These are phyloP conservation scores for Darevskia nairensis DNA, from an alignment of 2,797 vertebrate species.

Conservation along the genomic window DNA sequence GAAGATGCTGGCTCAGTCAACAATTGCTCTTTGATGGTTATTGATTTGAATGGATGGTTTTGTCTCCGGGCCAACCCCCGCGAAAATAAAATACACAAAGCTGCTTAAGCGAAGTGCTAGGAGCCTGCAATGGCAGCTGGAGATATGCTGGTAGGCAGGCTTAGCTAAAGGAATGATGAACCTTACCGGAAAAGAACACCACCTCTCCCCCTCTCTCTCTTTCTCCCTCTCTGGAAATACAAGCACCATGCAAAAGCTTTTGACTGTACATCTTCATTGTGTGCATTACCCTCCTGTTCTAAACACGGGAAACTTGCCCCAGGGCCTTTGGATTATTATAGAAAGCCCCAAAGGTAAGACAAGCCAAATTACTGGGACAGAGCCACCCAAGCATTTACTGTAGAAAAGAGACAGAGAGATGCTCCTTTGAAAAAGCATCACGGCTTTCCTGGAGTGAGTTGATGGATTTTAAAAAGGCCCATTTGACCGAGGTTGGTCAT, in stretches of 20 bases:
- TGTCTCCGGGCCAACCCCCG: slow-evolving; percentile 66
- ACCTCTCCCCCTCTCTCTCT: background rate
- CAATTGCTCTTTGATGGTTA: slow-evolving; percentile 64
- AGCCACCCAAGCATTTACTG: background rate
- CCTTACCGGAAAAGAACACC: slow-evolving; percentile 54
- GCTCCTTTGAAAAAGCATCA: slow-evolving; percentile 31
- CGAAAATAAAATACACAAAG: slow-evolving; percentile 62
- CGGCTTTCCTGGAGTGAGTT: slow-evolving; percentile 1
- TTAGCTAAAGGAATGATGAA: slow-evolving; percentile 66
- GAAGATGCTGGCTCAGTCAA: slow-evolving; percentile 54
- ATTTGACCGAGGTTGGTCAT: too few relatives aligned
- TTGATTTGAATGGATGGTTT: slow-evolving; percentile 70
- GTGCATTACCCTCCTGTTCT: slow-evolving; percentile 50
- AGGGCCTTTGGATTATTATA: slow-evolving; percentile 44
- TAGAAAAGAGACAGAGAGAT: slow-evolving; percentile 14
- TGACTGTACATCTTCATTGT: slow-evolving; percentile 35
- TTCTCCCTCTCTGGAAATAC: slow-evolving; percentile 54
- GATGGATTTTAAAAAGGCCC: background rate
- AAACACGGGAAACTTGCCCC: slow-evolving; percentile 44
- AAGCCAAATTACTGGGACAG: slow-evolving; percentile 42
- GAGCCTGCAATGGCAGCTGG: slow-evolving; percentile 34
- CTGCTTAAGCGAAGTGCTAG: slow-evolving; percentile 57
- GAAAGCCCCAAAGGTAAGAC: slow-evolving; percentile 35
- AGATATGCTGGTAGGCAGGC: slow-evolving; percentile 53
- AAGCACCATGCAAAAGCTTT: slow-evolving; percentile 12